A percentile compares a stretch with the other conserved stretches of the same genome.
These are phyloP conservation scores for Solen grandis DNA, from an alignment of 1,140 invertebrate species.

Conservation along the genomic window DNA sequence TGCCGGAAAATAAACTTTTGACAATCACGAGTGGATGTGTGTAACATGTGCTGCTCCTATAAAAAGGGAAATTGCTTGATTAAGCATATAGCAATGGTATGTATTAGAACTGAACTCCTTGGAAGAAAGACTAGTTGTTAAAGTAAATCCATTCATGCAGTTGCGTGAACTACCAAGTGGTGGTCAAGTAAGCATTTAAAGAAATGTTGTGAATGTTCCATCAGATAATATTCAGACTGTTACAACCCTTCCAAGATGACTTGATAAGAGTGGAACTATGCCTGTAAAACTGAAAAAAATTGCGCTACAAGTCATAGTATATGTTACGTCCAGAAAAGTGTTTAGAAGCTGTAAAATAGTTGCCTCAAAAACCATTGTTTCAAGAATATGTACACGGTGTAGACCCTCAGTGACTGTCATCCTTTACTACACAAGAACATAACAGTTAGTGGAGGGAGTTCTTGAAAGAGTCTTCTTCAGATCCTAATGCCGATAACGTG, in stretches of 20 bases:
- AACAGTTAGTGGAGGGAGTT: neutral
- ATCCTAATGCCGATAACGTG: neutral
- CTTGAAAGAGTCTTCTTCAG: neutral
- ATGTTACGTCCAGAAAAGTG: constrained; percentile 50
- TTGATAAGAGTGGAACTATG: too few relatives aligned
- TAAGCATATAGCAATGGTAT: neutral
- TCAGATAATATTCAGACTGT: constrained; percentile 49
- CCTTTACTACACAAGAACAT: neutral
- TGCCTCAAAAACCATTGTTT: constrained; percentile 41
- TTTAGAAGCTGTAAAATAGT: constrained; percentile 33
- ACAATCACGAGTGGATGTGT: constrained; percentile 31
- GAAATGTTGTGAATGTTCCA: constrained; percentile 62
- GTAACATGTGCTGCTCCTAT: constrained; percentile 5
- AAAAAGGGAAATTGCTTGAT: constrained; percentile 18
- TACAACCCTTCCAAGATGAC: too few relatives aligned
- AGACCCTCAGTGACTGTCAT: constrained; percentile 20
- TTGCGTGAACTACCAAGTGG: too few relatives aligned
- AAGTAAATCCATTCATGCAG: constrained; percentile 55
- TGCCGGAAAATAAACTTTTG: constrained; percentile 8
- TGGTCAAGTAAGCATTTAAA: constrained; percentile 40
- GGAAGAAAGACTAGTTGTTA: constrained; percentile 50
- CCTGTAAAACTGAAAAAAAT: too few relatives aligned
- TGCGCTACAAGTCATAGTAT: constrained; percentile 38
- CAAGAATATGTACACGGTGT: constrained; percentile 14
- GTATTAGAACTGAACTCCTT: constrained; percentile 34